These are phyloP conservation scores for Phoxinus dragarum DNA, from an alignment of 2,797 vertebrate genomes.

Conservation along the genomic window DNA sequence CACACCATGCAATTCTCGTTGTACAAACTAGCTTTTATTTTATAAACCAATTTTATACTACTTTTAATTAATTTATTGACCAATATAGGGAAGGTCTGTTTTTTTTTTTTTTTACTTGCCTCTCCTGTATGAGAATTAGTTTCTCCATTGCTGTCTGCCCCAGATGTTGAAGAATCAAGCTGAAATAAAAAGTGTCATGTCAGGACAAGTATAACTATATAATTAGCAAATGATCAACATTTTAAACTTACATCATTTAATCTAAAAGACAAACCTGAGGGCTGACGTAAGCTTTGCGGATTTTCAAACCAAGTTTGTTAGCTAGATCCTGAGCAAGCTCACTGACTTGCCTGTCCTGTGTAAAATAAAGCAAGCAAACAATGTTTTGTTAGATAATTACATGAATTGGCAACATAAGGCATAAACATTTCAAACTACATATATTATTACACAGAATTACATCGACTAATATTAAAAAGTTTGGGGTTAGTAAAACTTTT, in stretches of 20 bases:
- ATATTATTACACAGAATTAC: background rate
- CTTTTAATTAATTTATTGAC: background rate
- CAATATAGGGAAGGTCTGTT: background rate
- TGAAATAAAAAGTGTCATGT: constrained; percentile 10
- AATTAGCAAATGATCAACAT: background rate
- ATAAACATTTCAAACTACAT: background rate
- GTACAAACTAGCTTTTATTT: background rate
- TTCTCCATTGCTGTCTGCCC: constrained; percentile 76
- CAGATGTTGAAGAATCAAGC: constrained; percentile 73
- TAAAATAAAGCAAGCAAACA: constrained; percentile 1
- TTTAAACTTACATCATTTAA: background rate
- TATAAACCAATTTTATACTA: background rate
- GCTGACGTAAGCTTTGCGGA: constrained; percentile 95
- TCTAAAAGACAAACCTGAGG: constrained; percentile 79
- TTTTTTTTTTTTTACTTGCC: constrained; percentile 61
- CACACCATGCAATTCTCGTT: background rate
- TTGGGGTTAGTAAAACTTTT: background rate
- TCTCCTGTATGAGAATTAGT: constrained; percentile 75
- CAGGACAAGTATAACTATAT: background rate
- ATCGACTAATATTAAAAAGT: background rate
- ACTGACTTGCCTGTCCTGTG: constrained; percentile 91
- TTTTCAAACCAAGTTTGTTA: constrained; percentile 91
- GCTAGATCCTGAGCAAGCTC: constrained; percentile 96
- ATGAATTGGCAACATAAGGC: background rate
- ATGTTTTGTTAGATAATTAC: background rate